Evolutionary conservation across 2,888 invertebrate genomes (phyloP), one percentile per base, ranked within the genome.

Genomic region (Thymelicus acteon): DNA sequence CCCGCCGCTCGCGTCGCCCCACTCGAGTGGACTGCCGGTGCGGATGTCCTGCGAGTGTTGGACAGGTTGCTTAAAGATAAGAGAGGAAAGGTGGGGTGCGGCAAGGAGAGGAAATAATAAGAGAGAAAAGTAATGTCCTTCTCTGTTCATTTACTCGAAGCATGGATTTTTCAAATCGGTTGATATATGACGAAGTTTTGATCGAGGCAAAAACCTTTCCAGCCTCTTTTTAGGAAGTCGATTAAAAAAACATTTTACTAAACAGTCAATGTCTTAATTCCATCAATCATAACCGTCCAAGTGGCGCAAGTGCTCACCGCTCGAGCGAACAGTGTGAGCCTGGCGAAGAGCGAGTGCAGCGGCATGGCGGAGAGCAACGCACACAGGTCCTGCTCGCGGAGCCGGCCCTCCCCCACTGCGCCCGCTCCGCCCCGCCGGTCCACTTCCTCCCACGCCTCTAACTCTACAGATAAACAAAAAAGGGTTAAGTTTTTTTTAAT

Each of bases 371-470:
- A 70, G 24, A 92, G 73, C 67, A 93, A 62, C 4, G 87, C 83
- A 52, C 91, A 75, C 7, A 92, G 77, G 74, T 93, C 93, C 0
- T 86, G 78, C 81, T 92, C 93, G 0, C 93, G 82, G 60, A 92
- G 73, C 13, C 83, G 78, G 12, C 91, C 91, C 61, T 88, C 86
- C 58, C 85, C 82, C 37, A 92, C 92, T 0, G 88, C 91, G 6
- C 90, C 87, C 10, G 84, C 84, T 13, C 78, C 83, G 3, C 91
- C 92, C 3, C 76, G 79, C 37, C 74, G 76, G 74, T 84, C 89
- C 44, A 93, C 81, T 69, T 93, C 93, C 72, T 93, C 93, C 93
- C 93, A 93, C 0, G 78, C 79, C 7, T 88, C 88, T 0, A 57
- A 24, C 2, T 85, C 86, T 57, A 75, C 75, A 31, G 6, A 48